Conservation (phyloP, 2,888 invertebrate genomes). For the Ceraclea dissimilis region DNA sequence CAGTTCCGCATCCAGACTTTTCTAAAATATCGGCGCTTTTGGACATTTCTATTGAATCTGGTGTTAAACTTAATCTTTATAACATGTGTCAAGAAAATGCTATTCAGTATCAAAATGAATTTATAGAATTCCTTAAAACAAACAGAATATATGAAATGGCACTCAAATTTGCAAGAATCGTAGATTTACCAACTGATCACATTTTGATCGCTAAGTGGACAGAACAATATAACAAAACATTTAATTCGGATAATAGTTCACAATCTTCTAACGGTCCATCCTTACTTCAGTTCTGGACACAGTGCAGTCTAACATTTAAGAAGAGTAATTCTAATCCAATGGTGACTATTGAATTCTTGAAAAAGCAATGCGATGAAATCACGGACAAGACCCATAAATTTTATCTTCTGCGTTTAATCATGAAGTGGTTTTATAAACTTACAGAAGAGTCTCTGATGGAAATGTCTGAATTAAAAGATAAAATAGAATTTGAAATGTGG, state of each 20-base stretch:
- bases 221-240: conserved; percentile 40
- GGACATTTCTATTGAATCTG: conserved; percentile 50
- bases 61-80: conserved; percentile 46
- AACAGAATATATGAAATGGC: conserved; percentile 50
- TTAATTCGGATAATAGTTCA: conserved; percentile 16
- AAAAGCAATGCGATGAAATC: conserved; percentile 48
- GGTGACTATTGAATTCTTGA: conserved; percentile 56
- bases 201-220: conserved; percentile 51
- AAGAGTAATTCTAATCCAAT: conserved; percentile 53
- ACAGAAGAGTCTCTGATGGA: conserved; percentile 28
- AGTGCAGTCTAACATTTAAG: conserved; percentile 56
- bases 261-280: conserved; percentile 26
- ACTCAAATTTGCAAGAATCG: conserved; percentile 49
- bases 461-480: conserved; percentile 38
- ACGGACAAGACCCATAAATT: conserved; percentile 43
- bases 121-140: conserved; percentile 46
- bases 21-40: conserved; percentile 43
- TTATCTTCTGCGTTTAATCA: conserved; percentile 42
- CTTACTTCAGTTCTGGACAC: conserved; percentile 47
- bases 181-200: conserved; percentile 42
- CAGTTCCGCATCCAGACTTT: conserved; percentile 42
- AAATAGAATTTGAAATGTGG: conserved; percentile 46
- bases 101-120: conserved; percentile 44
- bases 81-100: conserved; percentile 40
- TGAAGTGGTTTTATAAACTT: conserved; percentile 44